Evolutionary conservation across 1,140 invertebrate species (phyloP).

Genomic region (Bombus haemorrhoidalis): DNA sequence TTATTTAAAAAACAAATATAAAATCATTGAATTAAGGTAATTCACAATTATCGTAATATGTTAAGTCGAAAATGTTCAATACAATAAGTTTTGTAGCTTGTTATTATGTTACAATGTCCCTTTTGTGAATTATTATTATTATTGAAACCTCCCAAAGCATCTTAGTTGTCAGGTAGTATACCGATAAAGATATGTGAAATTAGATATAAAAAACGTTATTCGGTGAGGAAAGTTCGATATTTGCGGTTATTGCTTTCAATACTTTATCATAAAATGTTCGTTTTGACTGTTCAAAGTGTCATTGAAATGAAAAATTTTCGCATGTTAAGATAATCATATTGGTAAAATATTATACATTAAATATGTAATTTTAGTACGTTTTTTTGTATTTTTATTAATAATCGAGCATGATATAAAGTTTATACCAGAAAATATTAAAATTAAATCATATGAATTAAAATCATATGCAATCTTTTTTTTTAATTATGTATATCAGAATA

Average conservation of each 20-base stretch:
- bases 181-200: neutral
- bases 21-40: neutral
- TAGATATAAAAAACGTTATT: slow-evolving; percentile 12
- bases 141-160: neutral
- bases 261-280: neutral
- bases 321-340: neutral
- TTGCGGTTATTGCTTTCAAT: neutral
- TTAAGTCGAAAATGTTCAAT: neutral
- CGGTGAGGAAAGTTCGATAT: neutral
- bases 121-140: neutral
- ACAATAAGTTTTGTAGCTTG: neutral
- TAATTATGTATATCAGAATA: neutral
- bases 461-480: neutral
- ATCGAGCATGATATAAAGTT: too few relatives aligned
- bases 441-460: neutral
- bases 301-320: neutral
- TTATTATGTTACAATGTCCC: neutral
- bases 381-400: too few relatives aligned
- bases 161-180: too few relatives aligned
- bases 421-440: too few relatives aligned
- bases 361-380: neutral
- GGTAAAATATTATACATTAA: neutral
- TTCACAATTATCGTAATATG: neutral
- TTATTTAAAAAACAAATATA: neutral
- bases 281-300: neutral